Conservation (phyloP, 2,888 invertebrate species). For the Copidosoma aretas region DNA sequence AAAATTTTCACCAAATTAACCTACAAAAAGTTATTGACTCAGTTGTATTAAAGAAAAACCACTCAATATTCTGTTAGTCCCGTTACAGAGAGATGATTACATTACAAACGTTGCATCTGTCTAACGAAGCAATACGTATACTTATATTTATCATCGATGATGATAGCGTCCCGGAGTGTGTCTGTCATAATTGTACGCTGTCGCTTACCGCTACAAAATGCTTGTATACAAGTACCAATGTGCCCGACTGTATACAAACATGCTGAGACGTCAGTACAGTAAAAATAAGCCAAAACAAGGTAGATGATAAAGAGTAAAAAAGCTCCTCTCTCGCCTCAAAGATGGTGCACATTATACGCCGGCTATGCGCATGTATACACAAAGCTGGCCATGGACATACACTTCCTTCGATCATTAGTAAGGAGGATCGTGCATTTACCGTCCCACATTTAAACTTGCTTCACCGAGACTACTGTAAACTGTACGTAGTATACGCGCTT, state of each 20-base stretch:
- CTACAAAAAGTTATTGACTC: too few species aligned
- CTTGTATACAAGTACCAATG: background rate
- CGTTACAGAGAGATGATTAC: too few species aligned
- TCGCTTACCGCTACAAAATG: slow-evolving; percentile 21
- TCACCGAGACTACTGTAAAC: background rate
- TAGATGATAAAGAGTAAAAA: background rate
- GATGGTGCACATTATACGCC: too few species aligned
- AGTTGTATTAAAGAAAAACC: too few species aligned
- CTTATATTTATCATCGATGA: slow-evolving; percentile 5
- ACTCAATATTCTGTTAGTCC: too few species aligned
- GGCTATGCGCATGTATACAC: too few species aligned
- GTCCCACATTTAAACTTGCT: slow-evolving; percentile 31
- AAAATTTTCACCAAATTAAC: too few species aligned
- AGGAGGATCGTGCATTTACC: background rate
- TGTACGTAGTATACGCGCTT: background rate
- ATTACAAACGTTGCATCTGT: too few species aligned
- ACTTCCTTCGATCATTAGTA: slow-evolving; percentile 46
- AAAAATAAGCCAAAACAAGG: background rate
- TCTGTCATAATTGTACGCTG: slow-evolving; percentile 29
- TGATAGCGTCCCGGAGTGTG: slow-evolving; percentile 17
- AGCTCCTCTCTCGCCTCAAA: slow-evolving; percentile 7
- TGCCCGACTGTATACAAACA: slow-evolving; percentile 1
- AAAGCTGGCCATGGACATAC: slow-evolving; percentile 47
- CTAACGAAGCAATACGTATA: background rate
- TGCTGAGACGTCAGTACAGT: background rate